Evolutionary conservation across 2,797 vertebrate genomes (phyloP).

Genomic region (Pseudocheirus occidentalis): DNA sequence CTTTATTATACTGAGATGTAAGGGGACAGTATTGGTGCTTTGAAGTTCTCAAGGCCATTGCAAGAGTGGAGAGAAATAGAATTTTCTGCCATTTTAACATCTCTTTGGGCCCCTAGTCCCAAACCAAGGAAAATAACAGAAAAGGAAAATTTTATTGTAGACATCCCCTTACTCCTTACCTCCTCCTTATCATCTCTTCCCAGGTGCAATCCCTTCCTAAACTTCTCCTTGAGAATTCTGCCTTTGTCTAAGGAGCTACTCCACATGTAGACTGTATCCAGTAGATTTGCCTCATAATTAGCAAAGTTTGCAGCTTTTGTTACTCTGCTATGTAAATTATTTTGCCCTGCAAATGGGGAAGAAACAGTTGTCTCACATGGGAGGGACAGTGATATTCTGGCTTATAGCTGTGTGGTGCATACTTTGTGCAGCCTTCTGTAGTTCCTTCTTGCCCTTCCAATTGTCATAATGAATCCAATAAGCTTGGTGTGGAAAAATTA

Average conservation of each 20-base stretch:
- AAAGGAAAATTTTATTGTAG: neutral
- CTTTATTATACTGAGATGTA: neutral
- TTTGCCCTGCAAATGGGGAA: slow-evolving; percentile 1
- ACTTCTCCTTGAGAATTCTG: neutral
- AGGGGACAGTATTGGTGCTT: neutral
- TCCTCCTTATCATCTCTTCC: neutral
- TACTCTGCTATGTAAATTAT: neutral
- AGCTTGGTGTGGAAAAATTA: neutral
- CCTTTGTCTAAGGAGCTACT: neutral
- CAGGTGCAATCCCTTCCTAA: neutral
- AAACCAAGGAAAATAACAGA: neutral
- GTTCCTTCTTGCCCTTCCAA: neutral
- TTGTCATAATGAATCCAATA: neutral
- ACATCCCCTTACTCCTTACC: neutral
- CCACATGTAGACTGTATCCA: neutral
- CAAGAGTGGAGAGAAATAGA: neutral
- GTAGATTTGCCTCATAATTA: neutral
- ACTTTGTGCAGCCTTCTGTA: neutral
- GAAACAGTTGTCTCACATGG: neutral
- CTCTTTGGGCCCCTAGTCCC: neutral
- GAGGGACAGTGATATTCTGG: neutral
- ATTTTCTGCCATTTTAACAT: neutral
- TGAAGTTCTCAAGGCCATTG: neutral
- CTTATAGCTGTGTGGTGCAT: neutral
- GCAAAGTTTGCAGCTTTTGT: neutral